These are phyloP conservation scores for Nannoperca obscura DNA, from an alignment of 2,797 vertebrate genomes.

Conservation along the genomic window DNA sequence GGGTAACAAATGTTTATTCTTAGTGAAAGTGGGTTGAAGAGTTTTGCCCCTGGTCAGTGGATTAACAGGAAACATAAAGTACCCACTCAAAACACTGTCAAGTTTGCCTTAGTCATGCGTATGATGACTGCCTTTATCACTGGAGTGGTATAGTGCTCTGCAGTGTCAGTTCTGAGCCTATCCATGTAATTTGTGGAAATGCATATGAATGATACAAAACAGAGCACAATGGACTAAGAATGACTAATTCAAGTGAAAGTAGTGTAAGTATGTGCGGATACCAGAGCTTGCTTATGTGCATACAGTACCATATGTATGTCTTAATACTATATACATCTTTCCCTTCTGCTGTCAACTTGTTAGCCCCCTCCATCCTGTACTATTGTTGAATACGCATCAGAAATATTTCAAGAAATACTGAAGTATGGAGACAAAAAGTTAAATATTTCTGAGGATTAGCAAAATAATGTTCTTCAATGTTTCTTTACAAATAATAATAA, in stretches of 20 bases:
- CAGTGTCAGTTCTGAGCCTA: background rate
- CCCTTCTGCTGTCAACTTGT: background rate
- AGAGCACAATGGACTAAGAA: background rate
- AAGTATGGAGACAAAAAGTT: background rate
- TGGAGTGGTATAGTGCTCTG: conserved; percentile 3
- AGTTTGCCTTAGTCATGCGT: background rate
- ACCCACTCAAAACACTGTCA: background rate
- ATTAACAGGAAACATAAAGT: conserved; percentile 4
- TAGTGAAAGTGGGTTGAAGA: background rate
- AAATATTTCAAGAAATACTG: background rate
- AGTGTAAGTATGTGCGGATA: background rate
- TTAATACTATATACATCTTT: background rate
- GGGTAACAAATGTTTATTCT: background rate
- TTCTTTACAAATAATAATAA: conserved; percentile 6
- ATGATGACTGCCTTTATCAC: background rate
- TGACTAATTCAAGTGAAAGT: background rate
- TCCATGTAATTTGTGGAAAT: conserved; percentile 1
- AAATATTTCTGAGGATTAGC: background rate
- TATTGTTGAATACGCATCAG: background rate
- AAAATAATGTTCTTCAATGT: background rate
- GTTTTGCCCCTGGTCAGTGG: background rate
- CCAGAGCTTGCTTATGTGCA: background rate
- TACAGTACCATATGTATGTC: background rate
- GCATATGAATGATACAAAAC: background rate
- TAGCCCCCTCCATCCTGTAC: background rate